A percentile compares a stretch with the other conserved stretches of the same genome.
phyloP scores from a whole-genome alignment of 2,797 vertebrate species.

The Podarcis lilfordi region DNA sequence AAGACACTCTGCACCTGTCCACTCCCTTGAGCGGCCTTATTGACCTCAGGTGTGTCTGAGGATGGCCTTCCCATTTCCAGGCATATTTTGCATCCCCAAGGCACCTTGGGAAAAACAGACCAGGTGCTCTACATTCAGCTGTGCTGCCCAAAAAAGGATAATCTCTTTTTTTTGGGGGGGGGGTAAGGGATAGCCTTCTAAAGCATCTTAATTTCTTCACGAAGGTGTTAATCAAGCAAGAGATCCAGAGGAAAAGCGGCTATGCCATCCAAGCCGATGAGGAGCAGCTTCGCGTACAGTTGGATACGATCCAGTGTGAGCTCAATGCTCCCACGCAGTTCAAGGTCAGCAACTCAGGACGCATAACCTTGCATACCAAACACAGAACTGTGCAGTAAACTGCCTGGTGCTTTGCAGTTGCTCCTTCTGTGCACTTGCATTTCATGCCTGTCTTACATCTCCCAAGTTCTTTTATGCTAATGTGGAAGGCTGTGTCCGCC shows the following conservation, averaged over 20 bases:
- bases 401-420: neutral
- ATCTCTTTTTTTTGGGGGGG: neutral
- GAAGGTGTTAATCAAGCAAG: slow-evolving; percentile 96
- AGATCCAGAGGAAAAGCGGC: slow-evolving; percentile 97
- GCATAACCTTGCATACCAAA: too few relatives aligned
- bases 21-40: neutral
- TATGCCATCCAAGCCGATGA: slow-evolving; percentile 98
- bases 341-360: slow-evolving; percentile 80
- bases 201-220: slow-evolving; percentile 16
- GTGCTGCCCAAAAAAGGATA: neutral
- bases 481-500: neutral
- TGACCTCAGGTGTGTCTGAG: too few relatives aligned
- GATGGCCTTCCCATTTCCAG: too few relatives aligned
- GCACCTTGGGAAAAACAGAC: neutral
- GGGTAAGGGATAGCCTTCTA: neutral
- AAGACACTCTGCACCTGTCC: neutral
- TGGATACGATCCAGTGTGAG: slow-evolving; percentile 97
- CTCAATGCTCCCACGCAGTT: slow-evolving; percentile 98
- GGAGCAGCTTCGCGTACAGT: slow-evolving; percentile 95
- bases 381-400: too few relatives aligned
- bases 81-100: neutral
- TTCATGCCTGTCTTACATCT: neutral
- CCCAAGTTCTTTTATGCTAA: neutral
- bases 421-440: neutral
- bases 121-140: neutral